Evolutionary conservation across 2,797 vertebrate genomes (phyloP).

Genomic region (Ptychobarbus kaznakovi): DNA sequence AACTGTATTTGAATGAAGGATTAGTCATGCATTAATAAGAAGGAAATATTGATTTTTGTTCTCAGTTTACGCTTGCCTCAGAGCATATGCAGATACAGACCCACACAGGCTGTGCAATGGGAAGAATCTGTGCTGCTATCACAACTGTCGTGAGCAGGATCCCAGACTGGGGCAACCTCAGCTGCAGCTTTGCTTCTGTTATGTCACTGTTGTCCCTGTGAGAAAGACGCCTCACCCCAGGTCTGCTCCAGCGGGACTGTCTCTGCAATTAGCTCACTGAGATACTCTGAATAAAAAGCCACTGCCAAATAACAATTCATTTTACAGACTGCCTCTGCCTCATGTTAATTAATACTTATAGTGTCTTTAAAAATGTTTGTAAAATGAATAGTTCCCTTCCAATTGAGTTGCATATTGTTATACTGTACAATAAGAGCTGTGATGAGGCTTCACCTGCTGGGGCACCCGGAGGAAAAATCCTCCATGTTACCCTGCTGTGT

Average conservation of each 20-base stretch:
- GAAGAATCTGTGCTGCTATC: background rate
- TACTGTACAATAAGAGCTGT: conserved; percentile 46
- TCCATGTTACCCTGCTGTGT: conserved; percentile 54
- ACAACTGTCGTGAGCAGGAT: background rate
- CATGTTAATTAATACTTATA: background rate
- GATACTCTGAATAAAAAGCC: background rate
- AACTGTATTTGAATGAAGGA: conserved; percentile 38
- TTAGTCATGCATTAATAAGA: conserved; percentile 48
- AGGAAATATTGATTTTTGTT: conserved; percentile 42
- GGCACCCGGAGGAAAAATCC: conserved; percentile 30
- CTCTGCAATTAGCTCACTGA: conserved; percentile 18
- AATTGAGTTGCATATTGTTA: conserved; percentile 16
- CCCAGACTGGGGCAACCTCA: background rate
- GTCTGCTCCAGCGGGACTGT: background rate
- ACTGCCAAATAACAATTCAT: background rate
- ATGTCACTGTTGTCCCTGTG: conserved; percentile 6
- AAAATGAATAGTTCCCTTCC: background rate
- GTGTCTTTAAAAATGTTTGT: background rate
- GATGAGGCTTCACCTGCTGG: conserved; percentile 37
- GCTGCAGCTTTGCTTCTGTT: background rate
- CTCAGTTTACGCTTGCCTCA: conserved; percentile 8
- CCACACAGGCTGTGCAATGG: background rate
- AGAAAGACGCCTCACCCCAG: background rate
- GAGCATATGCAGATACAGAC: background rate
- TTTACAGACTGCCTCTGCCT: background rate